phyloP scores from a whole-genome alignment of 2,888 invertebrate species.

The Esperia sulphurella region DNA sequence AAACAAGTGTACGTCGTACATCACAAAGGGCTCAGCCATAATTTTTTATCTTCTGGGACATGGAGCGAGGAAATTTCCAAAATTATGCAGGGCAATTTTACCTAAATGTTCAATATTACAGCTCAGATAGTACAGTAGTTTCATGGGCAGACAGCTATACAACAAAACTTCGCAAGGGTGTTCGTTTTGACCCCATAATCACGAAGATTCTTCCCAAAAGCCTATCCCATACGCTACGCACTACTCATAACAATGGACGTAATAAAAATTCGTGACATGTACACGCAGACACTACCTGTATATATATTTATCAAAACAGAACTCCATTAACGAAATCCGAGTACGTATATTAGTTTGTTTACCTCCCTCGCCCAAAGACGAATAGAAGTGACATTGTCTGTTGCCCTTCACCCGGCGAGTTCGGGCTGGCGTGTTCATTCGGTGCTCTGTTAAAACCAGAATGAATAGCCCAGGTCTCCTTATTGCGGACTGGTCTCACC shows the following conservation, averaged over 20 bases:
- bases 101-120: too few species aligned
- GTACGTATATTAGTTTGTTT: constrained; percentile 47
- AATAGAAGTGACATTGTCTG: constrained; percentile 71
- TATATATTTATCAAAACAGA: constrained; percentile 13
- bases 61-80: too few species aligned
- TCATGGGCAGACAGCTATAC: too few species aligned
- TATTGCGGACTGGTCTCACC: too few species aligned
- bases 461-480: not conserved
- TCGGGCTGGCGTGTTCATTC: constrained; percentile 23
- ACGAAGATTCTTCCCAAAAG: not conserved
- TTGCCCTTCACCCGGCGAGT: constrained; percentile 39
- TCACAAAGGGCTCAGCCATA: too few species aligned
- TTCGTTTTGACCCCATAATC: too few species aligned
- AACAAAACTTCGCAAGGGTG: too few species aligned
- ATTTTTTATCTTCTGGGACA: too few species aligned
- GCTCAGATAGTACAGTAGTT: too few species aligned
- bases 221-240: not conserved
- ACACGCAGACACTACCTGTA: constrained; percentile 20
- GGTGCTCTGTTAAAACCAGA: constrained; percentile 22
- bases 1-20: too few species aligned
- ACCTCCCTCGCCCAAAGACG: constrained; percentile 58
- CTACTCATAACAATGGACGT: not conserved
- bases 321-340: constrained; percentile 19
- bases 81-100: too few species aligned
- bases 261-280: not conserved